These are phyloP conservation scores for Oscheius sp. DNA, from an alignment of 2,888 invertebrate genomes.

Conservation along the genomic window DNA sequence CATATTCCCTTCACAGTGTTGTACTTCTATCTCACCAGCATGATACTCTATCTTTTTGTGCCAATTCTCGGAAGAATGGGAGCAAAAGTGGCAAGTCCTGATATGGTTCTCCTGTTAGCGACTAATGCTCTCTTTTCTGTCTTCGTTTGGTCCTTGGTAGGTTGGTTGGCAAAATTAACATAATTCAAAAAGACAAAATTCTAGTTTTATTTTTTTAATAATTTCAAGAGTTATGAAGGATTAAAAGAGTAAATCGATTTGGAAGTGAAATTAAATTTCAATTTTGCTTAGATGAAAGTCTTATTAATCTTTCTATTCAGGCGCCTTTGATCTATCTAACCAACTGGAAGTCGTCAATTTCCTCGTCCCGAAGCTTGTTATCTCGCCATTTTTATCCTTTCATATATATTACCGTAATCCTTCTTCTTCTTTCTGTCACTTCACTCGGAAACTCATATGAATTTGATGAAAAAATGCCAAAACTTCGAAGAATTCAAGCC, in stretches of 20 bases:
- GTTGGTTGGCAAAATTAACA: background rate
- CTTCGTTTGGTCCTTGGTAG: constrained; percentile 1
- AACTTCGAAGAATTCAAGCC: constrained; percentile 82
- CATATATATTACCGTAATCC: constrained; percentile 59
- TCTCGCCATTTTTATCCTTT: background rate
- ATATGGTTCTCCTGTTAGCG: background rate
- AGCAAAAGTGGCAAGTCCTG: constrained; percentile 19
- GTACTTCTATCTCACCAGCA: constrained; percentile 71
- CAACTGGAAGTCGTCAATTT: background rate
- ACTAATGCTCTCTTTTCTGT: background rate
- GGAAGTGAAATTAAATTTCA: too few species aligned
- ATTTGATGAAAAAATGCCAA: constrained; percentile 76
- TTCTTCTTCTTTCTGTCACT: constrained; percentile 73
- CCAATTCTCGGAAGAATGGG: constrained; percentile 79
- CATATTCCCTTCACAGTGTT: background rate
- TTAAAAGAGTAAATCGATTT: too few species aligned
- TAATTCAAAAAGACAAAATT: too few species aligned
- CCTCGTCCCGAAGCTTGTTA: background rate
- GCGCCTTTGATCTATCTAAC: constrained; percentile 5
- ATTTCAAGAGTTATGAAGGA: too few species aligned
- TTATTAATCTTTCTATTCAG: background rate
- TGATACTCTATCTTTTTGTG: constrained; percentile 80
- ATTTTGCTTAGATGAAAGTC: background rate
- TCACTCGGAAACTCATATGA: constrained; percentile 82
- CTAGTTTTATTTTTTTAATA: too few species aligned